Evolutionary conservation across 37 sponge, comb jelly and placozoan genomes (phyloP), one percentile per base, ranked within the genome.

Genomic region (Aplysina aerophoba): DNA sequence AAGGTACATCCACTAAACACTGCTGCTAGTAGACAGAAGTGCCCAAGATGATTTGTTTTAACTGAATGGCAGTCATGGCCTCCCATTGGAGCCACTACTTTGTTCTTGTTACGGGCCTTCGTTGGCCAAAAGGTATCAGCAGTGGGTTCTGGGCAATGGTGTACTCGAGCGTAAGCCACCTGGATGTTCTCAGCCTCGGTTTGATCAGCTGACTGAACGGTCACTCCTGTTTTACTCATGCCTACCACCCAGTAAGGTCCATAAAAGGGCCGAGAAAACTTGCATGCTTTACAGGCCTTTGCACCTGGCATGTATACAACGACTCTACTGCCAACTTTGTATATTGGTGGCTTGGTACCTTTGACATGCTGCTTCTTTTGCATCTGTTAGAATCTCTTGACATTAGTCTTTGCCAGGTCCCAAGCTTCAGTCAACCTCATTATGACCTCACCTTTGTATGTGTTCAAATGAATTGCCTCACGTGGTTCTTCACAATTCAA

Each of bases 201-300:
- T 55, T 33, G 58, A 12, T 83, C 69, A 50, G 44, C 54, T 37
- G 67, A 68, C 4, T n/a, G 25, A 20, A 83, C 63, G 38, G n/a
- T 12, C 1, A 64, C 78, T 15, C 64, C 79, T 24, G 31, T 75
- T 8, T 60, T 63, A 8, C 20, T 20, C 15, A 75, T 3, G 3
- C 28, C 62, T 14, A 58, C 58, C 0, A 86, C 69, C 12, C 71
- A 31, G 34, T 68, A 86, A 0, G 87, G 87, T 1, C 81, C 87
- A 60, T 61, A 67, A 39, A 80, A 86, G 31, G 81, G 87, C 21
- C 81, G 24, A 28, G 81, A 65, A 31, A 80, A 80, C 81, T 80
- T 86, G 71, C 54, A 54, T 16, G 81, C 81, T 44, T 61, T 61
- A 0, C 87, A 71, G 13, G 17, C 16, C 59, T 79, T 79, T 22